These are phyloP conservation scores for Dicranocentrus wangi DNA, from an alignment of 2,888 invertebrate genomes.

Conservation along the genomic window DNA sequence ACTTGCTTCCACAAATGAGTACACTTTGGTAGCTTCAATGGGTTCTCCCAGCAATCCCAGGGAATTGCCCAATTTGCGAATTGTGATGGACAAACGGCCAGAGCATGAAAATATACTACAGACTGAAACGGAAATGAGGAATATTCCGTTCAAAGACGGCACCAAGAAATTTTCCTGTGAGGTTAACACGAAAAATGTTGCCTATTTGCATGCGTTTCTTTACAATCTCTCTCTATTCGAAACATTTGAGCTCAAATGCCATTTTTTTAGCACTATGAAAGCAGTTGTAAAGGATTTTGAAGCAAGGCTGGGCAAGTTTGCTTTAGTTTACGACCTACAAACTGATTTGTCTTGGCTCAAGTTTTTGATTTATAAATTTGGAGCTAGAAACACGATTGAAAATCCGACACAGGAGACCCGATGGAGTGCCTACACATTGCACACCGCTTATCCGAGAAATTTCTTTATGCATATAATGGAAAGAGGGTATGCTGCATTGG, in stretches of 20 bases:
- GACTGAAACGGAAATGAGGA: neutral
- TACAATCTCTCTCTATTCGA: no score
- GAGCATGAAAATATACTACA: neutral
- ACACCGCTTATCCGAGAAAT: neutral
- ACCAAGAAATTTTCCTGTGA: neutral
- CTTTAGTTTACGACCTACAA: neutral
- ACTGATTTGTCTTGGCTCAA: constrained; percentile 5
- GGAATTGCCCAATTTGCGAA: neutral
- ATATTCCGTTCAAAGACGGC: neutral
- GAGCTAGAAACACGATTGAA: neutral
- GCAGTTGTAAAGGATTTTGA: neutral
- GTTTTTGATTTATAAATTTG: neutral
- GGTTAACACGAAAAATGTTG: neutral
- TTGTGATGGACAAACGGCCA: neutral
- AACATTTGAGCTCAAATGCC: no score
- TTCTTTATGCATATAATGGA: constrained; percentile 8
- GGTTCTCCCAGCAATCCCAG: neutral
- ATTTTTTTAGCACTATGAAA: no score
- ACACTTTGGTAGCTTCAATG: neutral
- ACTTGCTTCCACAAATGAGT: neutral
- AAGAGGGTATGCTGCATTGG: neutral
- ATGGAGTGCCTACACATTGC: neutral
- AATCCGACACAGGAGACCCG: neutral
- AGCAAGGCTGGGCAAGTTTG: neutral
- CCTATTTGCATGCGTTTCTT: neutral